Percentiles rank a stretch among this genome's conserved stretches.
Evolutionary conservation across 2,888 invertebrate species (phyloP).

Genomic region (Spilosoma lubricipeda): DNA sequence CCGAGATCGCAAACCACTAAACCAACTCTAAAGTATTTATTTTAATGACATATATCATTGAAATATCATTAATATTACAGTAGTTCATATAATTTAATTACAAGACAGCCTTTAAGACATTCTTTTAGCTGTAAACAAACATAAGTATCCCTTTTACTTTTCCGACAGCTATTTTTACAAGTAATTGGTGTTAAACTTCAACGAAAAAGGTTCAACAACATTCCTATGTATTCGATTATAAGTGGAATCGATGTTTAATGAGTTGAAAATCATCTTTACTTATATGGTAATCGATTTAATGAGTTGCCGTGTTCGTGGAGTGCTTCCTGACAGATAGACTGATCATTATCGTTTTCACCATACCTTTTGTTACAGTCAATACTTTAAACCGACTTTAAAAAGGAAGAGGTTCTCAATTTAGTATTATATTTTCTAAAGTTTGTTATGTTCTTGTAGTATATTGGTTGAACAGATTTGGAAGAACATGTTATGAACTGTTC

Average conservation of each 20-base stretch:
- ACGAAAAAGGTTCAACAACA: conserved; percentile 35
- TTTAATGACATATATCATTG: background rate
- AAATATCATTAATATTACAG: background rate
- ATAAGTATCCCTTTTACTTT: conserved; percentile 29
- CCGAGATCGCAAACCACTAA: no score
- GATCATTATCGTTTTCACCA: conserved; percentile 22
- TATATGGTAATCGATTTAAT: conserved; percentile 52
- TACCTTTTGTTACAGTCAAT: conserved; percentile 9
- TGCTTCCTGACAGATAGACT: conserved; percentile 20
- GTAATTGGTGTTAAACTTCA: conserved; percentile 49
- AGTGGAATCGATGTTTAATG: conserved; percentile 44
- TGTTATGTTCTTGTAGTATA: no score
- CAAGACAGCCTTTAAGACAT: background rate
- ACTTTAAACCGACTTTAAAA: background rate
- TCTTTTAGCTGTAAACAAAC: conserved; percentile 12
- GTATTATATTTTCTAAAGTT: background rate
- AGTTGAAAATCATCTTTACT: conserved; percentile 29
- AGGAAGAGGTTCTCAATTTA: background rate
- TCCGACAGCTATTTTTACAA: conserved; percentile 31
- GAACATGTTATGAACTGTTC: no score
- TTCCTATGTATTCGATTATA: conserved; percentile 43
- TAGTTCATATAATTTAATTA: background rate
- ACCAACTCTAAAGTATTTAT: background rate
- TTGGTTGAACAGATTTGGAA: no score
- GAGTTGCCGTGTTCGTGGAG: conserved; percentile 42